These are phyloP conservation scores for Merluccius polli DNA, from an alignment of 2,797 vertebrate genomes.

Conservation along the genomic window DNA sequence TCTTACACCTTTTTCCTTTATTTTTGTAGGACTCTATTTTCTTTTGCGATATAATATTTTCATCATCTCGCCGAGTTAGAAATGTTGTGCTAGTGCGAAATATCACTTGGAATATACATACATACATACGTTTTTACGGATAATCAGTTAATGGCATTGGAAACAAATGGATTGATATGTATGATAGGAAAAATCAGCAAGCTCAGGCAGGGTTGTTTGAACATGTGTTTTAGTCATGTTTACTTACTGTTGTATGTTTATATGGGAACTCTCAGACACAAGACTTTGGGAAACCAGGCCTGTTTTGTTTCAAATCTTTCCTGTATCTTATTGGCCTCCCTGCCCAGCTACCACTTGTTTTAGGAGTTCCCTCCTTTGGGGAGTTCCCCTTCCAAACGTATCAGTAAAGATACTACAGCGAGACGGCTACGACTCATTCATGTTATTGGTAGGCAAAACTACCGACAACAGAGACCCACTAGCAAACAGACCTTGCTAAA, in stretches of 20 bases:
- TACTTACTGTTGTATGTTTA: not conserved
- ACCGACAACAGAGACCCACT: not conserved
- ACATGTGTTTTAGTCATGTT: not conserved
- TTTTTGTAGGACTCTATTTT: too few species aligned
- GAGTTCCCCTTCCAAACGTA: not conserved
- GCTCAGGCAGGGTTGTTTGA: not conserved
- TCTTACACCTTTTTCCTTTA: too few species aligned
- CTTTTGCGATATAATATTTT: too few species aligned
- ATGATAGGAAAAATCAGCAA: not conserved
- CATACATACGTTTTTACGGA: not conserved
- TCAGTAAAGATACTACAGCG: not conserved
- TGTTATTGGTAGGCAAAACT: not conserved
- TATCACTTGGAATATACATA: not conserved
- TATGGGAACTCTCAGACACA: not conserved
- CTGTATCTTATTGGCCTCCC: not conserved
- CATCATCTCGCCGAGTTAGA: too few species aligned
- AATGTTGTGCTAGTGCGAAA: not conserved
- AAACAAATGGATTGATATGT: not conserved
- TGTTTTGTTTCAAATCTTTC: not conserved
- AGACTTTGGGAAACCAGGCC: not conserved
- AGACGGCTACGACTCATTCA: not conserved
- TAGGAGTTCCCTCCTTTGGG: not conserved
- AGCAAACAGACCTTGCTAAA: not conserved
- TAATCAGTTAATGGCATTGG: not conserved
- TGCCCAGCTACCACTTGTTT: not conserved